Evolutionary conservation across 2,113 vertebrate species (phyloP).

Genomic region (Sylvicapra grimmia): DNA sequence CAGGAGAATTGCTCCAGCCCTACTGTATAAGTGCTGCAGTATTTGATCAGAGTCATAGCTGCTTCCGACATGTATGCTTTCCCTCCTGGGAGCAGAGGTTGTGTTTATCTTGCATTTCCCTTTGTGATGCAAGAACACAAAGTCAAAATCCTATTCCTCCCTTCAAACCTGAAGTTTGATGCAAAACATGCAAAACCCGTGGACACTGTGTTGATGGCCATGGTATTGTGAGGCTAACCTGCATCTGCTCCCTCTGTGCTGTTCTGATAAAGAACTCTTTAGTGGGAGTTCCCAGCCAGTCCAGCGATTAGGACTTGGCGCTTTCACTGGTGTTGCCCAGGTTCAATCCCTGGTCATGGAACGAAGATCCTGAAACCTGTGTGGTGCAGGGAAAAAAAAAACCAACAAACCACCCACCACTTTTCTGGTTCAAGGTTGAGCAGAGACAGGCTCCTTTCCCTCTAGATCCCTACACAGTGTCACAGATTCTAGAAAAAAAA

Average conservation of each 20-base stretch:
- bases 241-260: background rate
- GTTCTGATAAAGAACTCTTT: background rate
- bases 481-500: background rate
- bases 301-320: background rate
- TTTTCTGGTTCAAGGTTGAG: background rate
- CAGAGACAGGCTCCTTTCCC: background rate
- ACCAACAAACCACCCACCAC: accelerated
- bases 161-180: background rate
- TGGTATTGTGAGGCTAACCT: accelerated
- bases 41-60: background rate
- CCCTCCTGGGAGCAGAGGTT: background rate
- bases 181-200: background rate
- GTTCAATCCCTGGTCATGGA: background rate
- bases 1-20: background rate
- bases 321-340: background rate
- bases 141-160: background rate
- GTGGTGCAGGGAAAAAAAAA: background rate
- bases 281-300: background rate
- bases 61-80: background rate
- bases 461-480: background rate
- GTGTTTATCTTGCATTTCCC: background rate
- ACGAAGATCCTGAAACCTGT: background rate
- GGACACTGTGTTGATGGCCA: background rate
- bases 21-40: background rate
- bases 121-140: background rate